Evolutionary conservation across 2,888 invertebrate genomes (phyloP), one percentile per base, ranked within the genome.

Genomic region (Cephus pulcher): DNA sequence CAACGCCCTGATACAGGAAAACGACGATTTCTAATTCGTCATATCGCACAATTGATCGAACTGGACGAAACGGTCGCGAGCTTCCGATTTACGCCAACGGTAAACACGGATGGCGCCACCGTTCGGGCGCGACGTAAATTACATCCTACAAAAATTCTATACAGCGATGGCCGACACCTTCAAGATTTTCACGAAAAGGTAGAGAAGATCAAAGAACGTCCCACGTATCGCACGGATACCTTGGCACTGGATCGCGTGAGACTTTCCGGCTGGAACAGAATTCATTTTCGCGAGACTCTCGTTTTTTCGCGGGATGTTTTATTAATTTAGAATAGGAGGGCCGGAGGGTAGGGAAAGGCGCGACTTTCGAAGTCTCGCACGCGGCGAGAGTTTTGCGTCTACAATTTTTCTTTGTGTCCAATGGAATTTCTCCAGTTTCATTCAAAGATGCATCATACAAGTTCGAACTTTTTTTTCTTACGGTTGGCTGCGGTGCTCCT

Each of bases 1-100:
- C 87, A 85, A 87, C 87, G 84, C 85, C 82, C 71, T 85, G 80
- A 86, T 87, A 82, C 84, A 87, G 85, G 88, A 88, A 88, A 83
- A 87, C 79, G 75, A 77, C 84, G 88, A 88, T 88, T 88, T 88
- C 88, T 87, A 88, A 88, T 88, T 84, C 12, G 74, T 34, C 32
- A 30, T 11, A 11, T 35, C n/a, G 11, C 34, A 23, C 30, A 69
- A 75, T 15, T n/a, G 75, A 56, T 56, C 23, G 23, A 23, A 56
- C 56, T 35, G 56, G 77, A 56, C 2, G 23, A 2, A 56, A 23
- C 56, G 56, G 23, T 56, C 56, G 2, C 9, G 15, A 56, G 40
- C 9, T 56, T 56, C 56, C 23, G 56, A 56, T 56, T 2, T 1
- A 15, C 23, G 56, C 6, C 9, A 23, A 56, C 23, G 23, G 56